Conservation (phyloP, 2,888 invertebrate genomes). For the Andrena hattorfiana region DNA sequence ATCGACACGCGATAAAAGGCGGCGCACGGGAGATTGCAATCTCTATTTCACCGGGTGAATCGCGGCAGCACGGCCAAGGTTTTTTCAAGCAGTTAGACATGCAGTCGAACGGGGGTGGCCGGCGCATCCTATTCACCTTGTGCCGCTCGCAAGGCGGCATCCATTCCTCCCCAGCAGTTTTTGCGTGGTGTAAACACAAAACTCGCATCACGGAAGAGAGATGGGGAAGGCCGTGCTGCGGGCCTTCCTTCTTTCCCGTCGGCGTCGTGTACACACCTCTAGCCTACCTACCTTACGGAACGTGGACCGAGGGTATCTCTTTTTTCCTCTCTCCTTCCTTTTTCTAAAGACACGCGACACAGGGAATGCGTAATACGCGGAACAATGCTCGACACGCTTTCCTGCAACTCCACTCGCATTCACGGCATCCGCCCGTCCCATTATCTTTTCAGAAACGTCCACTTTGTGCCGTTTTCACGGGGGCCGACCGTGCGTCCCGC, state of each 20-base stretch:
- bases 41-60: constrained; percentile 47
- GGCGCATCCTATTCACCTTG: constrained; percentile 61
- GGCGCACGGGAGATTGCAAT: constrained; percentile 21
- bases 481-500: constrained; percentile 26
- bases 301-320: constrained; percentile 61
- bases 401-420: constrained; percentile 72
- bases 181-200: constrained; percentile 71
- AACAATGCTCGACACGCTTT: constrained; percentile 75
- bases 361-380: constrained; percentile 73
- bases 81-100: constrained; percentile 52
- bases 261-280: constrained; percentile 55
- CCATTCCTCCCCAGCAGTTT: constrained; percentile 47
- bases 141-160: constrained; percentile 20
- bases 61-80: constrained; percentile 21
- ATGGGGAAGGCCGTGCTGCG: constrained; percentile 49
- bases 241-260: constrained; percentile 42
- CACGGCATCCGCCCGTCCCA: constrained; percentile 68
- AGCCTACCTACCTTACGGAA: constrained; percentile 47
- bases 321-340: constrained; percentile 60
- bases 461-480: constrained; percentile 68
- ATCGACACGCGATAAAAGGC: constrained; percentile 26
- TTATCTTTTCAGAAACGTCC: constrained; percentile 74
- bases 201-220: constrained; percentile 67
- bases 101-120: constrained; percentile 48
- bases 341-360: constrained; percentile 71